Percentiles rank a stretch among this genome's conserved stretches.
Evolutionary conservation across 2,888 invertebrate species (phyloP).

Genomic region (Ormyrus rosae): DNA sequence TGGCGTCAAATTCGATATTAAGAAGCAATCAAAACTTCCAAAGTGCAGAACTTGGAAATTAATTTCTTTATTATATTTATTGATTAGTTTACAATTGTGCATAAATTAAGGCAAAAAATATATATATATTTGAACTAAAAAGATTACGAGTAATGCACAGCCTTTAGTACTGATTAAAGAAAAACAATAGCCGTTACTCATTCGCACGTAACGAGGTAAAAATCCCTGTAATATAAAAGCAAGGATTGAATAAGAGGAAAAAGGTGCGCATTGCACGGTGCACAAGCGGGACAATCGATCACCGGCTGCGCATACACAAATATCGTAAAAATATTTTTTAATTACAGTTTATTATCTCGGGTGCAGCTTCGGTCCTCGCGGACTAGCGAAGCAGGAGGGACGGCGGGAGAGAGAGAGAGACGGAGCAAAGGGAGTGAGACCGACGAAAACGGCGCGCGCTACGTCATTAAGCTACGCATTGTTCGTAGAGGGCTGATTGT

Average conservation of each 20-base stretch:
- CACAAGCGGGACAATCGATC: too few relatives aligned
- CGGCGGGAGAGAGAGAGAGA: conserved; percentile 25
- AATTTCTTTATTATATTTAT: too few relatives aligned
- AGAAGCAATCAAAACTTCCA: too few relatives aligned
- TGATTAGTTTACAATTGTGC: too few relatives aligned
- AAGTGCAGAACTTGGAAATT: too few relatives aligned
- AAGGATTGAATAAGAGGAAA: too few relatives aligned
- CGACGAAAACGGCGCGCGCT: conserved; percentile 66
- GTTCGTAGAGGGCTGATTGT: conserved; percentile 75
- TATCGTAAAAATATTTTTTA: conserved; percentile 43
- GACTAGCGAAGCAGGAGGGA: conserved; percentile 5
- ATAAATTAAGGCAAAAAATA: too few relatives aligned
- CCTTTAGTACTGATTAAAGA: neutral
- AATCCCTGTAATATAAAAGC: neutral
- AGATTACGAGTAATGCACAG: too few relatives aligned
- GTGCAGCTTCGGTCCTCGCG: neutral
- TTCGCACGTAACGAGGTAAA: neutral
- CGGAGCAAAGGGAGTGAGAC: conserved; percentile 48
- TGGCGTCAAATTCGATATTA: too few relatives aligned
- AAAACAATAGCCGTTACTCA: neutral
- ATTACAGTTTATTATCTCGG: conserved; percentile 46
- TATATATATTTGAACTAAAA: too few relatives aligned
- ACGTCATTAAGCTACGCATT: conserved; percentile 76
- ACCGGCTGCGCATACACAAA: neutral
- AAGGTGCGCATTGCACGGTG: too few relatives aligned